Conservation (phyloP, 2,113 vertebrate species). For the Pipa parva region DNA sequence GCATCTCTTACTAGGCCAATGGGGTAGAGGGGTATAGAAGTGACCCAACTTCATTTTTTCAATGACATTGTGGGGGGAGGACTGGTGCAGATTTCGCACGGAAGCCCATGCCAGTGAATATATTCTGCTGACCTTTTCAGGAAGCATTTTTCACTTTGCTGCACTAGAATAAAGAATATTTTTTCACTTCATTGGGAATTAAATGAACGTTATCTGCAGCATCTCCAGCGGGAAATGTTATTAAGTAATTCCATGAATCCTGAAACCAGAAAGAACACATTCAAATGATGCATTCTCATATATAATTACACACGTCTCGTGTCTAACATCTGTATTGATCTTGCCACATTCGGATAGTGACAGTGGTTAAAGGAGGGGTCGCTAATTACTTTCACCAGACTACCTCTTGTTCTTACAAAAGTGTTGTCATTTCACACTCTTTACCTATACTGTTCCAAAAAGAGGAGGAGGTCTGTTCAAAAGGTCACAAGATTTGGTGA, state of each 20-base stretch:
- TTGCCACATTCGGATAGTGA: not conserved
- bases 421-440: conserved; percentile 6
- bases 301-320: conserved; percentile 17
- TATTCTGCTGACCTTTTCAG: too few relatives aligned
- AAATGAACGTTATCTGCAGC: conserved; percentile 4
- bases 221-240: conserved; percentile 12
- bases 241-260: conserved; percentile 4
- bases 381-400: not conserved
- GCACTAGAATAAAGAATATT: too few relatives aligned
- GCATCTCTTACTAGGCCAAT: too few relatives aligned
- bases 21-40: too few relatives aligned
- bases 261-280: conserved; percentile 5
- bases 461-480: conserved; percentile 3
- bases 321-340: conserved; percentile 35
- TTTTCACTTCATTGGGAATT: not conserved
- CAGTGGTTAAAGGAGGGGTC: not conserved
- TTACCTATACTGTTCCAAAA: not conserved
- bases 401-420: conserved; percentile 3
- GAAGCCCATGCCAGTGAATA: too few relatives aligned
- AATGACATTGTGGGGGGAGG: too few relatives aligned
- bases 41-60: too few relatives aligned
- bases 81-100: too few relatives aligned
- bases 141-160: too few relatives aligned
- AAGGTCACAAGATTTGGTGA: conserved; percentile 24
- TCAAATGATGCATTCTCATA: conserved; percentile 2